Conservation (phyloP, 2,113 vertebrate genomes). For the Cichladusa arquata region DNA sequence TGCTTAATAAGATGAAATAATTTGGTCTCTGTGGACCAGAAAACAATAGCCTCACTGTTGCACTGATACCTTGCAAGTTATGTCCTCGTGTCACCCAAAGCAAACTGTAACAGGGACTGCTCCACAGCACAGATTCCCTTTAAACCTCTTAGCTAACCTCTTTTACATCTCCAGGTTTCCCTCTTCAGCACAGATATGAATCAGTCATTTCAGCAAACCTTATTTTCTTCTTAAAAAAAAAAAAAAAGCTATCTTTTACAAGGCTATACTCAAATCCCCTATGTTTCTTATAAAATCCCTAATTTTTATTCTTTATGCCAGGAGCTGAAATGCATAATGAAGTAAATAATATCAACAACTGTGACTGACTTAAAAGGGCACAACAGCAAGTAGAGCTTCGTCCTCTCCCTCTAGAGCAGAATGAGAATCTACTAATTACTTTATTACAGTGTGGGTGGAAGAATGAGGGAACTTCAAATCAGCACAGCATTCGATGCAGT, state of each 20-base stretch:
- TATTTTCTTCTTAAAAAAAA: neutral
- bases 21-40: neutral
- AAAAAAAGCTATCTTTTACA: neutral
- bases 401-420: neutral
- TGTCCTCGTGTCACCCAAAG: neutral
- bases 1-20: neutral
- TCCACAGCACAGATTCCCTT: neutral
- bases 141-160: constrained; percentile 24
- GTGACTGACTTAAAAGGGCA: neutral
- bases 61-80: constrained; percentile 11
- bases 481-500: neutral
- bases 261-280: neutral
- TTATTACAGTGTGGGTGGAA: neutral
- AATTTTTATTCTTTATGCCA: neutral
- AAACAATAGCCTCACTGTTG: constrained; percentile 40
- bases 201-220: neutral
- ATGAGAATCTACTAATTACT: constrained; percentile 16
- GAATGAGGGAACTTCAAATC: neutral
- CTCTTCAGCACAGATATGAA: neutral
- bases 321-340: neutral
- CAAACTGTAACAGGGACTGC: neutral
- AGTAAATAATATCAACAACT: neutral
- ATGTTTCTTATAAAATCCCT: neutral
- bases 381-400: neutral
- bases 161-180: neutral